phyloP scores from a whole-genome alignment of 2,797 vertebrate genomes.

The Vespertilio murinus region DNA sequence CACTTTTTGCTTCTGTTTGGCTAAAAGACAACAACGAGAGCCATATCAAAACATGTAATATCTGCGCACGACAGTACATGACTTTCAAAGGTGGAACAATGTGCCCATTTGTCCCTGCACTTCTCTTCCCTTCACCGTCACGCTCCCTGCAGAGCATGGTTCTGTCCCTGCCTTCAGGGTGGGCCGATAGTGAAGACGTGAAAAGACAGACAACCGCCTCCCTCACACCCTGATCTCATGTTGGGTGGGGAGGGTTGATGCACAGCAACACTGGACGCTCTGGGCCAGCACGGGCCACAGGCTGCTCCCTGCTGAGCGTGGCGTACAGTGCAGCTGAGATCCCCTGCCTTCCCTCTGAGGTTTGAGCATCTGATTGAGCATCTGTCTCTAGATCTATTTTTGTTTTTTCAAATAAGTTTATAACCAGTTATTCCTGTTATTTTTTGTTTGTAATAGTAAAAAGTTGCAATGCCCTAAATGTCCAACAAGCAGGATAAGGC shows the following conservation, averaged over 20 bases:
- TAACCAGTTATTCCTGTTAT: neutral
- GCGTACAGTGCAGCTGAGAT: neutral
- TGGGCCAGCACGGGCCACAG: neutral
- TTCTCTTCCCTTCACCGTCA: neutral
- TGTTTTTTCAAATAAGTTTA: neutral
- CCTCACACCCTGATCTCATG: neutral
- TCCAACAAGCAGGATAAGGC: neutral
- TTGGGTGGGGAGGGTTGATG: neutral
- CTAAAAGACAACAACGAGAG: conserved; percentile 88
- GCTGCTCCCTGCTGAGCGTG: neutral
- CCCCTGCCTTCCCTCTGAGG: too few species aligned
- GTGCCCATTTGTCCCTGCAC: neutral
- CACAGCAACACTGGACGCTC: neutral
- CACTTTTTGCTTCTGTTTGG: conserved; percentile 99
- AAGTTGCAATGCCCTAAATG: neutral
- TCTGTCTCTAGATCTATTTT: too few species aligned
- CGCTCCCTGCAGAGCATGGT: neutral
- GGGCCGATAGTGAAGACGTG: neutral
- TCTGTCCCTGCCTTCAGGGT: neutral
- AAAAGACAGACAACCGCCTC: neutral
- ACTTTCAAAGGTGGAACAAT: conserved; percentile 57
- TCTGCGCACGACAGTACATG: conserved; percentile 55
- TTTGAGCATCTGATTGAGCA: too few species aligned
- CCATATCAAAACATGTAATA: conserved; percentile 78
- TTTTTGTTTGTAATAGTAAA: neutral